Base-by-base conservation (phyloP, 2,888 invertebrate genomes). In the Epsilonema sp. region DNA sequence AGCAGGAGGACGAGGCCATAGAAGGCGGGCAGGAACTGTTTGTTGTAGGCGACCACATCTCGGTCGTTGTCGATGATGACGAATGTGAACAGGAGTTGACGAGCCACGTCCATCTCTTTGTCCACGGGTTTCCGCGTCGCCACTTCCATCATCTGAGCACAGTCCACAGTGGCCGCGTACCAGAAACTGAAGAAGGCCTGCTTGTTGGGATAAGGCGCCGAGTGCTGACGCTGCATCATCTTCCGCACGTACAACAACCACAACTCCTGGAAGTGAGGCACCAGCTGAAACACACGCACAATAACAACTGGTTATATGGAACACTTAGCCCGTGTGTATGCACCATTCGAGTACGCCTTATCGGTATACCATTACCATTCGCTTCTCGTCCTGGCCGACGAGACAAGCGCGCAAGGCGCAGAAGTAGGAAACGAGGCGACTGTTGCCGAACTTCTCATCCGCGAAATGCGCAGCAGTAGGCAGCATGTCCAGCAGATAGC, bases 21-120 rank as follows among this genome's bases (percentile, higher is more conserved):
- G 53, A 70, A 70, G 11, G 87, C 83, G 1, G 89, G 89, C 61
- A 90, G 69, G 85, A 87, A 89, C 22, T 81, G 78, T 52, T 87
- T 78, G 70, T 90, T 90, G 69, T 85, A 89, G 57, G 84, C 76
- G 40, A 89, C 82, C 52, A 89, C 86, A 63, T 90, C 89, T 61
- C 87, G 84, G 67, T 90, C 89, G 57, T 89, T n/a, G n/a, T n/a
- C n/a, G n/a, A n/a, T n/a, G n/a, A n/a, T n/a, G n/a, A n/a, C n/a
- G n/a, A n/a, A n/a, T n/a, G n/a, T n/a, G n/a, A n/a, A n/a, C n/a
- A n/a, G n/a, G n/a, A n/a, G n/a, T n/a, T n/a, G n/a, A n/a, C n/a
- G n/a, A n/a, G n/a, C n/a, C n/a, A n/a, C n/a, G n/a, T n/a, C n/a
- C n/a, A n/a, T n/a, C n/a, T n/a, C n/a, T n/a, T n/a, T n/a, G n/a